phyloP scores from a whole-genome alignment of 2,113 vertebrate species.

The Rhabdomys dilectus region DNA sequence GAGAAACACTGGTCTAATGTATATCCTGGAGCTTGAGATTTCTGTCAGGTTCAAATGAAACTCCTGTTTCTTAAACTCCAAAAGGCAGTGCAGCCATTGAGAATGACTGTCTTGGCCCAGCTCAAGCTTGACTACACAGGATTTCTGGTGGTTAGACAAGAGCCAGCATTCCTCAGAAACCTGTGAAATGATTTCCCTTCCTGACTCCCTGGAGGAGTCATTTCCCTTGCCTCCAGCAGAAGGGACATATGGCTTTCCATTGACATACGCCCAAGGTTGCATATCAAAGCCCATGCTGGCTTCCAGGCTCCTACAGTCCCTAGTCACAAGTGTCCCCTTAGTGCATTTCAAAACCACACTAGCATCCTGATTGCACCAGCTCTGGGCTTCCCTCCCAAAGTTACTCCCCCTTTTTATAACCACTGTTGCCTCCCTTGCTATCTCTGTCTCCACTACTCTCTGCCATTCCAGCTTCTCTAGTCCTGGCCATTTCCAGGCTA shows the following conservation, averaged over 20 bases:
- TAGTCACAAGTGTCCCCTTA: not conserved
- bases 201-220: not conserved
- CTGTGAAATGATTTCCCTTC: not conserved
- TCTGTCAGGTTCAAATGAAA: not conserved
- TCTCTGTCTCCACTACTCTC: not conserved
- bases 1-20: not conserved
- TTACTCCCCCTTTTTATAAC: not conserved
- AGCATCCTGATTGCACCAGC: not conserved
- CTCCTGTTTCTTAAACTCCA: not conserved
- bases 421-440: no score
- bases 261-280: not conserved
- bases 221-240: not conserved
- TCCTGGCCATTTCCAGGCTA: not conserved
- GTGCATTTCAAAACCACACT: not conserved
- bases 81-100: not conserved
- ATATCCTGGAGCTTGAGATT: not conserved
- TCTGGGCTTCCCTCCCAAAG: not conserved
- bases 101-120: not conserved
- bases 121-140: not conserved
- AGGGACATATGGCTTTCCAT: not conserved
- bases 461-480: not conserved
- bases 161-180: not conserved
- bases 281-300: not conserved
- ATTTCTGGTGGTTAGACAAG: not conserved
- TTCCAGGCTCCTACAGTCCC: not conserved